Base-by-base conservation (phyloP, 2,113 vertebrate species). In the Microcebus lehilahytsara region DNA sequence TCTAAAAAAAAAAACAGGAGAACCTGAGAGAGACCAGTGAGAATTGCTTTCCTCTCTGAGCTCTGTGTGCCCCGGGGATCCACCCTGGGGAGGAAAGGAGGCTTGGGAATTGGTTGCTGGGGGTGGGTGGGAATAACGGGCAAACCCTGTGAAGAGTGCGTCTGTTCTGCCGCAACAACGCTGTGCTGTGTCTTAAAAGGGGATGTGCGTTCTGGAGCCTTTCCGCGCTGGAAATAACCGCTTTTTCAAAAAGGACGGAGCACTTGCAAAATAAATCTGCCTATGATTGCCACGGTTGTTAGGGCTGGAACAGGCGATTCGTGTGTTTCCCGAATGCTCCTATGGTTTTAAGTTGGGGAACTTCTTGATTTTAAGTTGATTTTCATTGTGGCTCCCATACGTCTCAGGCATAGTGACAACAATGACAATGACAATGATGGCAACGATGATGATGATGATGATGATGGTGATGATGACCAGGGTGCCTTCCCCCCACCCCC, bases 361-460 rank as follows among this genome's bases (percentile, higher is more conserved):
- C n/a, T 27, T 69, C 46, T 88, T 80, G 72, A n/a, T 89, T 85
- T 86, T 88, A n/a, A 30, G 25, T 64, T 71, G n/a, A 71, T 79
- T 78, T 60, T 66, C 32, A 0, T 14, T 60, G 69, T 83, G 64
- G 32, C 9, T 89, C 40, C 46, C 14, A 20, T 51, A 8, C 40
- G 8, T 89, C 25, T 69, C 66, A 86, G 34, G 22, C 22, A n/a
- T 34, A 17, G 9, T 64, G 51, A 77, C 30, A 71, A 42, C 20
- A 78, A 4, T 42, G 72, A 64, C 17, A 20, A 32, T 11, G 34
- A 14, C 1, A 7, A 30, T 0, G 5, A 22, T 9, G 34, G 42
- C 20, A 81, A 3, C 34, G 72, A 58, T 14, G 16, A 27, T 14
- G 40, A 16, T n/a, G n/a, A n/a, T n/a, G n/a, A n/a, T 9, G 23